Conservation (phyloP, 1,140 invertebrate genomes). For the Planococcus citri region DNA sequence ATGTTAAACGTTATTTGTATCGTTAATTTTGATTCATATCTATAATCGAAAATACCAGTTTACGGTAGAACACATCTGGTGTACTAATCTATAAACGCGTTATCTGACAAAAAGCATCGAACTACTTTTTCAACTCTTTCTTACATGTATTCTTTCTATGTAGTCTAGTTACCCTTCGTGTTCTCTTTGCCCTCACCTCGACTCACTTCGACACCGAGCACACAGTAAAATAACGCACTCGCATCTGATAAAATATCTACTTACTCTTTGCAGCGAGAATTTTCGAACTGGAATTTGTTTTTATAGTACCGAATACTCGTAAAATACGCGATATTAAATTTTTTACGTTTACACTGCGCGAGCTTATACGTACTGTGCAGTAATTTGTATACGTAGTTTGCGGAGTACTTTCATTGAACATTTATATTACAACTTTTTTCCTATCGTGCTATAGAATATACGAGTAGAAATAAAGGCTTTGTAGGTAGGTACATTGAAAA, state of each 20-base stretch:
- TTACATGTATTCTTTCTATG: not conserved
- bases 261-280: too few relatives aligned
- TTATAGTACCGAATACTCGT: not conserved
- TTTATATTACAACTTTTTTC: too few relatives aligned
- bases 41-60: conserved; percentile 4
- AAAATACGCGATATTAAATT: not conserved
- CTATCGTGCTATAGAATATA: too few relatives aligned
- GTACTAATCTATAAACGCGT: not conserved
- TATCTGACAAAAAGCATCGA: not conserved
- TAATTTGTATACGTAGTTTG: too few relatives aligned
- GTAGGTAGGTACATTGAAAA: too few relatives aligned
- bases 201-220: not conserved
- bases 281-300: not conserved
- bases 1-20: conserved; percentile 8
- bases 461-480: too few relatives aligned
- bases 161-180: too few relatives aligned
- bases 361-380: too few relatives aligned
- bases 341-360: too few relatives aligned
- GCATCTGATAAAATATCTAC: not conserved
- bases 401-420: too few relatives aligned
- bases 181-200: too few relatives aligned
- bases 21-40: conserved; percentile 7
- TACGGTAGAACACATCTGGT: conserved; percentile 6
- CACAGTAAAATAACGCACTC: not conserved
- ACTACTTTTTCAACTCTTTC: conserved; percentile 3